Conservation (phyloP, 1,140 invertebrate genomes). For the Seison nebaliae region DNA sequence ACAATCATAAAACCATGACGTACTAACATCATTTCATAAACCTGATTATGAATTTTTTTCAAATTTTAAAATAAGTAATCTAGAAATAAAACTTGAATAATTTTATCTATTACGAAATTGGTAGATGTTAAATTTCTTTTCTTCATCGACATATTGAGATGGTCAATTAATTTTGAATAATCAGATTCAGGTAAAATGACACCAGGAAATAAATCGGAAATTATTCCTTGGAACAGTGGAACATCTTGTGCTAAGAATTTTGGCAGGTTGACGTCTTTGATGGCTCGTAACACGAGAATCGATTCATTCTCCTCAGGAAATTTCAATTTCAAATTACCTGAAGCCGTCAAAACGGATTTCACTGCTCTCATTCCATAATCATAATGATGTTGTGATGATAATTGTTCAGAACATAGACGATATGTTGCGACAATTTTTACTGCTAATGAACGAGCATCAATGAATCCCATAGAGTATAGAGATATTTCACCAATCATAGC, state of each 20-base stretch:
- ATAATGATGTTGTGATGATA: conserved; percentile 30
- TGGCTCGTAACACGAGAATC: conserved; percentile 44
- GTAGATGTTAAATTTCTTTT: conserved; percentile 24
- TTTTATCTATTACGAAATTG: conserved; percentile 28
- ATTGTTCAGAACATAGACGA: conserved; percentile 27
- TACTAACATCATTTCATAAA: conserved; percentile 31
- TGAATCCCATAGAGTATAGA: conserved; percentile 29
- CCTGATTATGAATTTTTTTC: conserved; percentile 15
- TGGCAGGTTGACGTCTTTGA: conserved; percentile 83
- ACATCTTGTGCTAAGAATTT: conserved; percentile 41
- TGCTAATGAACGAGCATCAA: conserved; percentile 23
- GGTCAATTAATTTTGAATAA: conserved; percentile 33
- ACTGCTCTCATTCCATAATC: conserved; percentile 30
- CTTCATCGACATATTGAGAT: conserved; percentile 25
- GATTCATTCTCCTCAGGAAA: conserved; percentile 46
- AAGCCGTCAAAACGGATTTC: conserved; percentile 27
- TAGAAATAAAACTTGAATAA: conserved; percentile 24
- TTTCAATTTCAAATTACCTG: conserved; percentile 34
- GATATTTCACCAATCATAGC: conserved; percentile 29
- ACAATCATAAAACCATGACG: conserved; percentile 35
- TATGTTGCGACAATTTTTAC: conserved; percentile 29
- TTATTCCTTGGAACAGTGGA: conserved; percentile 29
- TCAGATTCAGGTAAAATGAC: conserved; percentile 31
- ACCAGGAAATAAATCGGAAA: conserved; percentile 29
- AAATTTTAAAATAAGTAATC: conserved; percentile 1